A percentile compares a stretch with the other conserved stretches of the same genome.
Conservation (phyloP, 1,140 invertebrate species). For the Sycophaga agraensis region DNA sequence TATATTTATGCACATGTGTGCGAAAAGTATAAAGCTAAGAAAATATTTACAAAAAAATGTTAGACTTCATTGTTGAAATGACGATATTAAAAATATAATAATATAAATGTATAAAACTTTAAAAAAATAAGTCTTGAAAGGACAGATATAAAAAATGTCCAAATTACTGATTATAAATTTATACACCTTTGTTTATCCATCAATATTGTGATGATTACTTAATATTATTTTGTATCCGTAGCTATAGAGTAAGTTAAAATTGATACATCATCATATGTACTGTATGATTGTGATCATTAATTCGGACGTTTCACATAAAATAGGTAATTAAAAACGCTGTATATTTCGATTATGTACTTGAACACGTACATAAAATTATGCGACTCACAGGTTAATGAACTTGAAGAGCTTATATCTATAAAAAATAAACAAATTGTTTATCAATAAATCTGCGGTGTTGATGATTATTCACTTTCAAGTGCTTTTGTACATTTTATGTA, state of each 20-base stretch:
- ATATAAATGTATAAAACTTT: no score
- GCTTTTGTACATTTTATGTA: constrained; percentile 31
- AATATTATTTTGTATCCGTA: background rate
- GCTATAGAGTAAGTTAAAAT: no score
- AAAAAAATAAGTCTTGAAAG: no score
- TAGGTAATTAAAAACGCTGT: constrained; percentile 3
- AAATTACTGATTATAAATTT: background rate
- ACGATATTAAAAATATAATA: no score
- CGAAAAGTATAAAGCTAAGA: background rate
- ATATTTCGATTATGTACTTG: constrained; percentile 25
- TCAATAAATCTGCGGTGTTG: constrained; percentile 16
- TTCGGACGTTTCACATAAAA: constrained; percentile 3
- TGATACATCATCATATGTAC: background rate
- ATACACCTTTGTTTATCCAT: background rate
- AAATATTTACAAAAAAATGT: no score
- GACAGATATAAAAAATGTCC: constrained; percentile 6
- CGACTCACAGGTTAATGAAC: constrained; percentile 19
- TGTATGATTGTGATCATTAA: constrained; percentile 5
- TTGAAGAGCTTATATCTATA: constrained; percentile 13
- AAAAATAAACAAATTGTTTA: constrained; percentile 7
- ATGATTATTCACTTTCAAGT: constrained; percentile 19
- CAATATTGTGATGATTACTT: background rate
- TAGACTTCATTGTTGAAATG: no score
- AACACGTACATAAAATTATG: constrained; percentile 13
- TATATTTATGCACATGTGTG: background rate